Percentiles rank a stretch among this genome's conserved stretches.
phyloP scores from a whole-genome alignment of 2,888 invertebrate species.

The Chalcis sispes region DNA sequence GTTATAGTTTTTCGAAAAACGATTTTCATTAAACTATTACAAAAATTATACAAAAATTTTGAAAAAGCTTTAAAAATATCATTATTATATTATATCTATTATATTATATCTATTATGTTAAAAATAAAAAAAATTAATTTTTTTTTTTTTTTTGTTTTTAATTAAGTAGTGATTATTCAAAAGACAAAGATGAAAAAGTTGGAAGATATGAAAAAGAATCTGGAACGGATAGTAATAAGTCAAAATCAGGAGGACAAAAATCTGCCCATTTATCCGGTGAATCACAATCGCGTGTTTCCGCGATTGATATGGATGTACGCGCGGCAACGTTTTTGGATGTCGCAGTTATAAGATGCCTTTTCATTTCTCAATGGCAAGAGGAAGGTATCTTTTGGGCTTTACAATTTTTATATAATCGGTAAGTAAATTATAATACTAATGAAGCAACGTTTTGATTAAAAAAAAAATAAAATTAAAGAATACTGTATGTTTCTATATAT shows the following conservation, averaged over 20 bases:
- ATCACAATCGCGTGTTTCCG: not conserved
- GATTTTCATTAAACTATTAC: too few species aligned
- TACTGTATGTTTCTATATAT: too few species aligned
- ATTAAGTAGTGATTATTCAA: not conserved
- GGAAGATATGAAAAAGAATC: constrained; percentile 26
- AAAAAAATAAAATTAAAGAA: not conserved
- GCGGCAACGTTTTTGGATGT: constrained; percentile 98
- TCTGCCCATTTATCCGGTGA: not conserved
- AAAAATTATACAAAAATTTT: too few species aligned
- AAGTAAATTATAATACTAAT: constrained; percentile 1
- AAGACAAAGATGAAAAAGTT: constrained; percentile 17
- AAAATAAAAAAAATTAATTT: too few species aligned
- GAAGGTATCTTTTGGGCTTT: constrained; percentile 99
- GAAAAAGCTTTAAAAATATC: too few species aligned
- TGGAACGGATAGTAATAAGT: not conserved
- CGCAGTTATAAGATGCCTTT: constrained; percentile 95
- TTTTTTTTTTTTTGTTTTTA: too few species aligned
- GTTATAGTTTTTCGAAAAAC: too few species aligned
- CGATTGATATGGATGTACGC: constrained; percentile 79
- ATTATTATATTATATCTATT: too few species aligned
- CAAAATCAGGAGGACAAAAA: constrained; percentile 22
- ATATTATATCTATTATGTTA: too few species aligned
- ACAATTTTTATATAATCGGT: constrained; percentile 78
- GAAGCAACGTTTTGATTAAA: not conserved
- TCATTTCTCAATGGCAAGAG: constrained; percentile 98